Evolutionary conservation across 2,797 vertebrate genomes (phyloP).

Genomic region (Bovichtus diacanthus): DNA sequence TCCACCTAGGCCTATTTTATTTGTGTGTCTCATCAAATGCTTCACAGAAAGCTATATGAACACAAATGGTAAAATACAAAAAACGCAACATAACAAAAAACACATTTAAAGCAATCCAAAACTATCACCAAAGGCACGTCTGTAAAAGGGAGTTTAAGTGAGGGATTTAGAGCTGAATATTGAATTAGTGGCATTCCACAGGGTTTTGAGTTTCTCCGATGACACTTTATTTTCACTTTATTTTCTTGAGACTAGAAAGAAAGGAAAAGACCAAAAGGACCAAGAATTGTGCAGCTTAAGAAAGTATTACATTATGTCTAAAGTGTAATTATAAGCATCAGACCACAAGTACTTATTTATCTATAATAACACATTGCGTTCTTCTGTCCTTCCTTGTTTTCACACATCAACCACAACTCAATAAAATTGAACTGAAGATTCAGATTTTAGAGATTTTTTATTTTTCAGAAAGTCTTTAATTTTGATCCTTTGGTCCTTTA

Average conservation of each 20-base stretch:
- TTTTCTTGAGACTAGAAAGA: conserved; percentile 7
- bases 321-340: background rate
- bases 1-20: background rate
- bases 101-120: background rate
- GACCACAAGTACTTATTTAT: background rate
- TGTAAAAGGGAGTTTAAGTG: background rate
- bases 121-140: background rate
- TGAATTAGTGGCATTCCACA: conserved; percentile 14
- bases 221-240: background rate
- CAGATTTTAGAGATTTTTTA: background rate
- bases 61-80: background rate
- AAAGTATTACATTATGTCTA: background rate
- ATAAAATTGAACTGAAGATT: too few species aligned
- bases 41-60: background rate
- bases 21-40: background rate
- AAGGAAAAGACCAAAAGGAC: background rate
- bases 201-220: background rate
- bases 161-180: conserved; percentile 16
- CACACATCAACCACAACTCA: background rate
- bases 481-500: background rate
- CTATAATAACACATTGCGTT: background rate
- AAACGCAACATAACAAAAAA: background rate
- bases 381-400: background rate
- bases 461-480: background rate
- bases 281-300: background rate